Percentiles rank a stretch among this genome's conserved stretches.
Evolutionary conservation across 2,113 vertebrate species (phyloP).

Genomic region (Pleuronectes platessa): DNA sequence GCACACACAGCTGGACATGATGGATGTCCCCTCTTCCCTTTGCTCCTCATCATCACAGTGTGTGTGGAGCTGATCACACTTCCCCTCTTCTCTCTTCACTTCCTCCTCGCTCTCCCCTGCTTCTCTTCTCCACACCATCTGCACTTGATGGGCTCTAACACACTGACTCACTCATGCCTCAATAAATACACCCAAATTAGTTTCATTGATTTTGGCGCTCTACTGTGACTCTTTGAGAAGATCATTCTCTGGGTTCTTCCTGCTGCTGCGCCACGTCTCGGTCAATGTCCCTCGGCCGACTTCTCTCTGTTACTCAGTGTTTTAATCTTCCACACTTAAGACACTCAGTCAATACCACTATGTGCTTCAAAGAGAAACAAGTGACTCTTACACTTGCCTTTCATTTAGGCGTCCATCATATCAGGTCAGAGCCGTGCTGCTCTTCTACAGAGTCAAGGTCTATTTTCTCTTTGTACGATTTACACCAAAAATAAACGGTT

Average conservation of each 20-base stretch:
- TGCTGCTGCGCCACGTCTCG: neutral
- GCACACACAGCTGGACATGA: conserved; percentile 63
- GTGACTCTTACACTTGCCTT: too few species aligned
- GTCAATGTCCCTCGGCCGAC: neutral
- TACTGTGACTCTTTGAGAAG: conserved; percentile 22
- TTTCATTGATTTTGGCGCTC: conserved; percentile 49
- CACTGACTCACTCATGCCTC: conserved; percentile 30
- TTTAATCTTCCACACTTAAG: neutral
- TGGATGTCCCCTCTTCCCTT: conserved; percentile 61
- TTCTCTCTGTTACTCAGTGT: conserved; percentile 3
- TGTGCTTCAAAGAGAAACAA: neutral
- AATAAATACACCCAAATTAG: conserved; percentile 54
- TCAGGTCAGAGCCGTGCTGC: too few species aligned
- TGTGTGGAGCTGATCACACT: conserved; percentile 57
- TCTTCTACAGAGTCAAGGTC: too few species aligned
- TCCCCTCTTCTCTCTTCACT: conserved; percentile 25
- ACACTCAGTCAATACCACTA: too few species aligned
- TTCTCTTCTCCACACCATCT: conserved; percentile 23
- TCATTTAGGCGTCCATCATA: too few species aligned
- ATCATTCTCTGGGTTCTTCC: conserved; percentile 29
- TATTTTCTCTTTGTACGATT: too few species aligned
- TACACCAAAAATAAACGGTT: too few species aligned
- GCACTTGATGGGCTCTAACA: conserved; percentile 38
- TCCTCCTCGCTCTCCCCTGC: conserved; percentile 19
- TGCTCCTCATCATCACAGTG: conserved; percentile 62